A percentile compares a stretch with the other conserved stretches of the same genome.
Conservation (phyloP, 2,888 invertebrate species). For the Hanleya hanleyi region DNA sequence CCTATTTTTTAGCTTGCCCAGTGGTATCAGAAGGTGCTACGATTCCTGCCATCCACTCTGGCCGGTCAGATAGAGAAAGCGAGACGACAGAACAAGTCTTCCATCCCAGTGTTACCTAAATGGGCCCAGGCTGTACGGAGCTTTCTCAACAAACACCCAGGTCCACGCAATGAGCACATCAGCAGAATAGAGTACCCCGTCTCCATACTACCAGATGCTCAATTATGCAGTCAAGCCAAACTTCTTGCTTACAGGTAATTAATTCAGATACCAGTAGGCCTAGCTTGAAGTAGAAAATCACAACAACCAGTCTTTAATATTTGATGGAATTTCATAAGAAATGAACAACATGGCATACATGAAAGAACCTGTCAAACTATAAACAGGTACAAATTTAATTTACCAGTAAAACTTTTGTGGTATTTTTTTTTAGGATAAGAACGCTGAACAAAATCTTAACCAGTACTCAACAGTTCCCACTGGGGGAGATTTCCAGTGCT, state of each 20-base stretch:
- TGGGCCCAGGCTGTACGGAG: constrained; percentile 44
- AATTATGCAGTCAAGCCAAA: constrained; percentile 13
- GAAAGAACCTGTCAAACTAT: too few species aligned
- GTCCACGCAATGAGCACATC: constrained; percentile 47
- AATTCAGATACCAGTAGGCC: too few species aligned
- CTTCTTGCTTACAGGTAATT: constrained; percentile 27
- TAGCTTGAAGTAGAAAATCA: too few species aligned
- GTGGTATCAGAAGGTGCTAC: constrained; percentile 50
- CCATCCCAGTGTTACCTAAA: constrained; percentile 26
- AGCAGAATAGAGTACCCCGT: constrained; percentile 33
- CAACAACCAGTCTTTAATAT: too few species aligned
- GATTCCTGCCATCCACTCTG: constrained; percentile 46
- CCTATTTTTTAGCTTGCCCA: constrained; percentile 33
- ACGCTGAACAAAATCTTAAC: constrained; percentile 34
- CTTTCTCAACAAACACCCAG: constrained; percentile 44
- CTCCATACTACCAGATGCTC: constrained; percentile 5
- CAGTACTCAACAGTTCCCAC: constrained; percentile 26
- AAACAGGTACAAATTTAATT: too few species aligned
- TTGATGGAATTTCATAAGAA: too few species aligned
- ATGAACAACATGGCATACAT: too few species aligned
- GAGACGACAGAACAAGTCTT: background rate
- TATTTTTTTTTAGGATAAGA: constrained; percentile 33
- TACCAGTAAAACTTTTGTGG: too few species aligned
- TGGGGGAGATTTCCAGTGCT: constrained; percentile 1
- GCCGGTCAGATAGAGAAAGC: constrained; percentile 21